These are phyloP conservation scores for Aplodontia rufa DNA, from an alignment of 2,113 vertebrate species.

Conservation along the genomic window DNA sequence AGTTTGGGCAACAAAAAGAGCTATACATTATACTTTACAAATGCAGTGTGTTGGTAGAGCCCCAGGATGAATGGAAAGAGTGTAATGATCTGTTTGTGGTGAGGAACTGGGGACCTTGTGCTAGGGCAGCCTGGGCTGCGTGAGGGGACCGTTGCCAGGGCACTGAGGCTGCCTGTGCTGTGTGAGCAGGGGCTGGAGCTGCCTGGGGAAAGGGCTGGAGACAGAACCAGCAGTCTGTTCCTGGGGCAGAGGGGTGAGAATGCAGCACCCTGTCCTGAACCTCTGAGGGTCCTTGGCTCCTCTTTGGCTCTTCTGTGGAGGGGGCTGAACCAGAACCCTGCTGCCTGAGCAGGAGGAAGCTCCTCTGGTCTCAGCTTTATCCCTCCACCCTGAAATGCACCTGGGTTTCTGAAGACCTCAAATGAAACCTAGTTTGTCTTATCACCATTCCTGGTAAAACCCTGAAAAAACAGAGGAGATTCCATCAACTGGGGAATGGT, in stretches of 20 bases:
- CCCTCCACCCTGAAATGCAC: background rate
- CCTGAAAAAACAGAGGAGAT: background rate
- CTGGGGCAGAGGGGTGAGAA: background rate
- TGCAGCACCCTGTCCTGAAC: background rate
- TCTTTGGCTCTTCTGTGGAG: background rate
- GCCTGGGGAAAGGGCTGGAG: background rate
- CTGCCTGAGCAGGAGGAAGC: background rate
- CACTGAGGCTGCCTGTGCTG: no score
- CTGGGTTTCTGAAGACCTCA: background rate
- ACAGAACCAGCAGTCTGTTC: background rate
- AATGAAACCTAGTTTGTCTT: background rate
- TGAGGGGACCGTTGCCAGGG: background rate
- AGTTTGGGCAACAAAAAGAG: background rate
- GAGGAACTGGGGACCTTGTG: no score
- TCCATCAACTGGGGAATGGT: background rate
- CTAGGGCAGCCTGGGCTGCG: no score
- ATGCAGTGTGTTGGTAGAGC: background rate
- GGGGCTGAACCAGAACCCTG: no score
- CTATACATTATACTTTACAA: background rate
- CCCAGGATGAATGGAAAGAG: no score
- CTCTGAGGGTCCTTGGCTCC: background rate
- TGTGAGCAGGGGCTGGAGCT: background rate
- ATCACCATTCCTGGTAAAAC: no score
- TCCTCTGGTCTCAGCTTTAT: background rate
- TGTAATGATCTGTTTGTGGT: background rate